Conservation (phyloP, 2,113 vertebrate genomes). For the Epinephelus moara region DNA sequence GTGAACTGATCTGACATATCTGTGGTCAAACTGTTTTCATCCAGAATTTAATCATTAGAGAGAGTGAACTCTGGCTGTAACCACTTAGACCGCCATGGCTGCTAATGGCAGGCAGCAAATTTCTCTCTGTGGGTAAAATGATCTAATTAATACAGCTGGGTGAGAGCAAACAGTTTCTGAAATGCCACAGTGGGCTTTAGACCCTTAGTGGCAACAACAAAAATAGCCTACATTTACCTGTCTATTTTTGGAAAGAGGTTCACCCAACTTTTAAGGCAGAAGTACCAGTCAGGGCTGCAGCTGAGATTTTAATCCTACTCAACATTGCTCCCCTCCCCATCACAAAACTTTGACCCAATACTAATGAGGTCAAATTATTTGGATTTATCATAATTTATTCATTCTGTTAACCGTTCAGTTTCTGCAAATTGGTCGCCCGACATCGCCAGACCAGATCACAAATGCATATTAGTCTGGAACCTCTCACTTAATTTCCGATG, state of each 20-base stretch:
- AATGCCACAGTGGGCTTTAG: background rate
- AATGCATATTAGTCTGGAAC: too few species aligned
- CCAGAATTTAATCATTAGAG: conserved; percentile 18
- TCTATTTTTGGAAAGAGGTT: background rate
- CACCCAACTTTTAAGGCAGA: background rate
- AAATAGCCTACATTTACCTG: background rate
- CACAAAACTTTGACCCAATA: background rate
- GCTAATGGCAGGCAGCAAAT: conserved; percentile 5
- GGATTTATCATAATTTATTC: background rate
- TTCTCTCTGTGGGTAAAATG: conserved; percentile 4
- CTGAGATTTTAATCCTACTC: background rate
- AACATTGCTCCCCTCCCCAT: background rate
- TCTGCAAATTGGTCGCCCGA: too few species aligned
- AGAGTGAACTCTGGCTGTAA: background rate
- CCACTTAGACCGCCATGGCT: conserved; percentile 6
- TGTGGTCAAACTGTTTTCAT: conserved; percentile 37
- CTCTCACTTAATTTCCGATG: too few species aligned
- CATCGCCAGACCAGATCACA: too few species aligned
- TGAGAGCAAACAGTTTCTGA: conserved; percentile 3
- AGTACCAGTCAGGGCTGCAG: background rate
- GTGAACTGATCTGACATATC: conserved; percentile 28
- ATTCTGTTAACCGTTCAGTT: background rate
- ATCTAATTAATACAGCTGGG: conserved; percentile 17
- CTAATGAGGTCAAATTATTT: background rate
- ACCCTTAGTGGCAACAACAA: too few species aligned